Conservation (phyloP, 2,888 invertebrate species). For the Congeria kusceri region DNA sequence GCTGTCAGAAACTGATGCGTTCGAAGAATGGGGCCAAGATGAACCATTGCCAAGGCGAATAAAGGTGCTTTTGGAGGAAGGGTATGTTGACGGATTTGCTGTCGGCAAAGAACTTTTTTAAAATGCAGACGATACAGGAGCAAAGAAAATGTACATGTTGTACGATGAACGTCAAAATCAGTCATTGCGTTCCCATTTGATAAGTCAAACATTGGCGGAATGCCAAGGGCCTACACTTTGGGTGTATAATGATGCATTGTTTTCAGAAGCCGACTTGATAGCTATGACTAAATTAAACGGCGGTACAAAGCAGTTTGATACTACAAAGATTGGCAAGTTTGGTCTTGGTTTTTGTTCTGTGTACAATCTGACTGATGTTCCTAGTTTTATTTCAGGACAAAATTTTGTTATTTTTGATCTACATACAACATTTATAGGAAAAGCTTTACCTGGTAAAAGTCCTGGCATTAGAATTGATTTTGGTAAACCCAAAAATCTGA, state of each 20-base stretch:
- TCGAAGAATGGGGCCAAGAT: conserved; percentile 75
- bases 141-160: conserved; percentile 72
- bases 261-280: conserved; percentile 80
- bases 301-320: conserved; percentile 78
- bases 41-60: conserved; percentile 78
- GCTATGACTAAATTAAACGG: conserved; percentile 82
- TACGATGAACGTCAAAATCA: conserved; percentile 80
- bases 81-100: conserved; percentile 80
- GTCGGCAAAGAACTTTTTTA: conserved; percentile 82
- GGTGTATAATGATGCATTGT: conserved; percentile 81
- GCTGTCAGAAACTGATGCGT: conserved; percentile 66
- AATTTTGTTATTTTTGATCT: conserved; percentile 83
- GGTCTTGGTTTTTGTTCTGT: conserved; percentile 84
- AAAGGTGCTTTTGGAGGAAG: conserved; percentile 68
- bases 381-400: conserved; percentile 81
- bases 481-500: conserved; percentile 48
- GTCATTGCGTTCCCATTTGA: conserved; percentile 67
- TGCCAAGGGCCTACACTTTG: conserved; percentile 83
- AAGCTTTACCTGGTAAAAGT: conserved; percentile 30
- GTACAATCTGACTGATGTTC: conserved; percentile 83
- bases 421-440: conserved; percentile 76
- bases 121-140: conserved; percentile 82
- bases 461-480: conserved; percentile 42
- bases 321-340: conserved; percentile 82
- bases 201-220: conserved; percentile 78